Conservation (phyloP, 2,888 invertebrate species). For the Scotopteryx bipunctaria region DNA sequence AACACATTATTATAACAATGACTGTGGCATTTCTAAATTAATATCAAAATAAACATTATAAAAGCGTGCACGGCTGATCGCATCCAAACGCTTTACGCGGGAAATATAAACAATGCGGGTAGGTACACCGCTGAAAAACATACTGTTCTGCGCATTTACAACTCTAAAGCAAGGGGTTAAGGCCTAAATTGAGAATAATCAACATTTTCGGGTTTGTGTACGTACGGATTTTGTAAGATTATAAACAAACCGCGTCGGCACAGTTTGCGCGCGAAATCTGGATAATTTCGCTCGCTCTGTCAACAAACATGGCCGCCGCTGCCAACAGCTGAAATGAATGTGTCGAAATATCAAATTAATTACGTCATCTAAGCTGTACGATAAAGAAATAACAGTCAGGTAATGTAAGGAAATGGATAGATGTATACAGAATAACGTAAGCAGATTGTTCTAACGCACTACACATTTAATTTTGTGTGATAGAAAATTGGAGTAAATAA, state of each 20-base stretch:
- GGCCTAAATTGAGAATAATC: constrained; percentile 51
- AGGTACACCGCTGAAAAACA: constrained; percentile 25
- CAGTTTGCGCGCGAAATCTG: constrained; percentile 69
- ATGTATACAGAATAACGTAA: constrained; percentile 10
- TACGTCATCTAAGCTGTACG: constrained; percentile 42
- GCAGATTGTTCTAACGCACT: constrained; percentile 18
- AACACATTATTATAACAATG: constrained; percentile 54
- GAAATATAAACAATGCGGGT: constrained; percentile 46
- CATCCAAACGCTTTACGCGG: constrained; percentile 44
- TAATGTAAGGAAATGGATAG: constrained; percentile 25
- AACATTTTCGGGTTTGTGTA: constrained; percentile 44
- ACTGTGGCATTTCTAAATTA: constrained; percentile 52
- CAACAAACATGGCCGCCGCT: constrained; percentile 64
- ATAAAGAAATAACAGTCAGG: constrained; percentile 37
- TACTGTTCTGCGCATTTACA: constrained; percentile 22
- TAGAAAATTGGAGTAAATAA: no score
- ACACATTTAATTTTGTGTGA: no score
- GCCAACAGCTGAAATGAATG: constrained; percentile 51
- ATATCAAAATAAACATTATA: constrained; percentile 55
- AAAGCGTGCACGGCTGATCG: constrained; percentile 43
- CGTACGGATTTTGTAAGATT: constrained; percentile 50
- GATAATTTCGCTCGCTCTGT: constrained; percentile 72
- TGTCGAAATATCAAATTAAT: constrained; percentile 62
- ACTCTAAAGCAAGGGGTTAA: constrained; percentile 47
- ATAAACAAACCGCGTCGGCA: constrained; percentile 58